phyloP scores from a whole-genome alignment of 2,113 vertebrate species.

The Charadrius vociferus region DNA sequence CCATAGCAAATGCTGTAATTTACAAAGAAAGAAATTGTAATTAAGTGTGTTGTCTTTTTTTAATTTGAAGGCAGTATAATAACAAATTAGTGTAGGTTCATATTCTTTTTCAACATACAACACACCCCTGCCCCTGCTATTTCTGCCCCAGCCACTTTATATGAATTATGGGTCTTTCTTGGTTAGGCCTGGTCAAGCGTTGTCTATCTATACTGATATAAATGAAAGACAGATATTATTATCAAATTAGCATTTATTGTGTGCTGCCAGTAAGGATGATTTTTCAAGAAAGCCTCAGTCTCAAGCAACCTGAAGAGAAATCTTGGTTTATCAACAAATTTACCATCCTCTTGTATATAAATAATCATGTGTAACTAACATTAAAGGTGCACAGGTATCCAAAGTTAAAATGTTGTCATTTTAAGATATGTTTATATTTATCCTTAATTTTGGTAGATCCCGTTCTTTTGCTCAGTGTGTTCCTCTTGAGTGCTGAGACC shows the following conservation, averaged over 20 bases:
- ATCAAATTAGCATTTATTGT: conserved; percentile 39
- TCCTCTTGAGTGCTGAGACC: not conserved
- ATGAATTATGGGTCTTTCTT: not conserved
- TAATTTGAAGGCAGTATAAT: not conserved
- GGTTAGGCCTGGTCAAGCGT: not conserved
- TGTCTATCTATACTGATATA: not conserved
- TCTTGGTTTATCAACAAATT: conserved; percentile 1
- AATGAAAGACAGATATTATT: not conserved
- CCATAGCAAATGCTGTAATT: not conserved
- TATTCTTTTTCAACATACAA: not conserved
- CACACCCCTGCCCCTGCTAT: too few species aligned
- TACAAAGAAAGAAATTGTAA: not conserved
- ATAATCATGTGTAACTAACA: not conserved
- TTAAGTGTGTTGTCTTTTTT: not conserved
- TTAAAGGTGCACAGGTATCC: not conserved
- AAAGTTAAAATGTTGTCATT: not conserved
- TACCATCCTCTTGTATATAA: not conserved
- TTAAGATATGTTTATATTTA: not conserved
- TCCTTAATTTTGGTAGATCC: not conserved
- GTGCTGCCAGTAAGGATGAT: not conserved
- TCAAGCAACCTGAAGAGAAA: not conserved
- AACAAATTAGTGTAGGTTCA: not conserved
- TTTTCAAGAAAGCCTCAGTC: not conserved
- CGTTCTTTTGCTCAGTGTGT: not conserved
- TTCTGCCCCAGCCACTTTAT: not conserved